These are phyloP conservation scores for Portevinia maculata DNA, from an alignment of 2,888 invertebrate species.

Conservation along the genomic window DNA sequence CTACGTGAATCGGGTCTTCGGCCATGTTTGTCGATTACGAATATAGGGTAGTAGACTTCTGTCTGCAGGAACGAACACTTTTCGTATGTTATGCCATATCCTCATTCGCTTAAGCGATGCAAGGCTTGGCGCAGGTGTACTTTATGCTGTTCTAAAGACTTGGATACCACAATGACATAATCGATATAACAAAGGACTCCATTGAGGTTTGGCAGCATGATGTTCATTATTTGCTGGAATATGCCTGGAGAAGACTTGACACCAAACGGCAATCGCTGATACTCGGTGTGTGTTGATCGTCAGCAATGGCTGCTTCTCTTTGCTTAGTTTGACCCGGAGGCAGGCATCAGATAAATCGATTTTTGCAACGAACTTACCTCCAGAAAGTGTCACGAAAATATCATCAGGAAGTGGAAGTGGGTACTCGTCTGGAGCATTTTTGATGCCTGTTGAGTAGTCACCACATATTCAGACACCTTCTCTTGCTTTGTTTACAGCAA, in stretches of 20 bases:
- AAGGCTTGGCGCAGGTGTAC: conserved; percentile 23
- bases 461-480: conserved; percentile 73
- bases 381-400: conserved; percentile 61
- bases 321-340: conserved; percentile 70
- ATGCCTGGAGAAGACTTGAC: conserved; percentile 72
- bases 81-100: conserved; percentile 28
- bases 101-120: conserved; percentile 18
- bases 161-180: conserved; percentile 24
- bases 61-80: conserved; percentile 29
- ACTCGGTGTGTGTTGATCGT: conserved; percentile 65
- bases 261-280: conserved; percentile 67
- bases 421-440: conserved; percentile 72
- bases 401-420: conserved; percentile 71
- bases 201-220: conserved; percentile 57
- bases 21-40: conserved; percentile 25
- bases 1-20: conserved; percentile 10
- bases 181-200: conserved; percentile 30
- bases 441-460: conserved; percentile 75
- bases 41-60: conserved; percentile 32
- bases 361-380: conserved; percentile 54
- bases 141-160: conserved; percentile 10
- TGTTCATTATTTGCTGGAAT: conserved; percentile 71
- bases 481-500: conserved; percentile 54
- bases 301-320: conserved; percentile 61
- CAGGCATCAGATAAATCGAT: conserved; percentile 74